A percentile compares a stretch with the other conserved stretches of the same genome.
Evolutionary conservation across 2,113 vertebrate genomes (phyloP).

Genomic region (Triplophysa siluroides): DNA sequence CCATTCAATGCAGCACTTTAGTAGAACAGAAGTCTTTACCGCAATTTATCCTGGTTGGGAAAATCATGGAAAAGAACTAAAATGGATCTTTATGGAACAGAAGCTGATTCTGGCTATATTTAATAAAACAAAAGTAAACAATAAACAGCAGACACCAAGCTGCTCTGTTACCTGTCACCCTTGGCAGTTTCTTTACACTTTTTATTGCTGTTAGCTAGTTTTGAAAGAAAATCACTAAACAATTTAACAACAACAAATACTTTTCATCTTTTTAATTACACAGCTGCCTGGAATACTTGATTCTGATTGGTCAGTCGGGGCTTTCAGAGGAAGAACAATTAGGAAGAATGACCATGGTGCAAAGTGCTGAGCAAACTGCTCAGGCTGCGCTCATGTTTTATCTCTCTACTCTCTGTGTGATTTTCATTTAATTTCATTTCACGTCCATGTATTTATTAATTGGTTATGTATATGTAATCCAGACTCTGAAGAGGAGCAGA

Average conservation of each 20-base stretch:
- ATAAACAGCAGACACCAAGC: neutral
- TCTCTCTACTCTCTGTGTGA: too few species aligned
- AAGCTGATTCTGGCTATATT: neutral
- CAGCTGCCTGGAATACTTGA: too few species aligned
- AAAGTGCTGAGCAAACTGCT: too few species aligned
- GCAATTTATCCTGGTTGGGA: neutral
- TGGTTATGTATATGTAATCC: too few species aligned
- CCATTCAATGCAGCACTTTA: conserved; percentile 4
- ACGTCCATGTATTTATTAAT: too few species aligned
- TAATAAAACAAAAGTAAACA: conserved; percentile 7
- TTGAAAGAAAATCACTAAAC: neutral
- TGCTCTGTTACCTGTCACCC: neutral
- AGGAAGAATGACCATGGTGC: too few species aligned
- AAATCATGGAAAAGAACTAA: neutral
- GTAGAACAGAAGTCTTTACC: neutral
- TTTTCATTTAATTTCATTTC: too few species aligned
- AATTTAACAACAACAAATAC: neutral
- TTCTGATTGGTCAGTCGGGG: too few species aligned
- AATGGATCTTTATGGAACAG: neutral
- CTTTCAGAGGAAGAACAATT: too few species aligned
- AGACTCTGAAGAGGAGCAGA: too few species aligned
- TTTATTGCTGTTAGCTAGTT: neutral
- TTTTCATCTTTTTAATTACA: neutral
- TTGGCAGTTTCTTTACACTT: neutral
- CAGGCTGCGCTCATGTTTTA: too few species aligned